These are phyloP conservation scores for Arctopsyche grandis DNA, from an alignment of 1,140 invertebrate genomes.

Conservation along the genomic window DNA sequence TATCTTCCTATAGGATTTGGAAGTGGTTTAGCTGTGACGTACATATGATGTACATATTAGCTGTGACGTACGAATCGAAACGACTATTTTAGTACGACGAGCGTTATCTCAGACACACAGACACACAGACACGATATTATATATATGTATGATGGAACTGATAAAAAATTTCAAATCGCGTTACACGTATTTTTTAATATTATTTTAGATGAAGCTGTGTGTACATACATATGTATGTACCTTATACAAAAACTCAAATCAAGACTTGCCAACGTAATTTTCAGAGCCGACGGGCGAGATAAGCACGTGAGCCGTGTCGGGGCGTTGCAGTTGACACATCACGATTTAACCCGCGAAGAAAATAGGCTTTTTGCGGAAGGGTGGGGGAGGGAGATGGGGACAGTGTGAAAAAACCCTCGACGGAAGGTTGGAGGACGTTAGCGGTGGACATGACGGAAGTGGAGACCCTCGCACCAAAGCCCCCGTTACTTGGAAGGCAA, in stretches of 20 bases:
- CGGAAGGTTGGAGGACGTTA: background rate
- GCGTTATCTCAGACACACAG: no score
- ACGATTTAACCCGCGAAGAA: background rate
- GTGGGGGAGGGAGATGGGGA: background rate
- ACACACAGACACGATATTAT: no score
- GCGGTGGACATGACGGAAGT: constrained; percentile 5
- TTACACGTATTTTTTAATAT: no score
- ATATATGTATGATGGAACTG: no score
- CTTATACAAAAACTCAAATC: background rate
- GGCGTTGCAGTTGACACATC: constrained; percentile 30
- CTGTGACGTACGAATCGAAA: no score
- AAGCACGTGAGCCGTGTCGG: constrained; percentile 13
- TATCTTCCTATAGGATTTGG: no score
- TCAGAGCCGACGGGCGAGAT: background rate
- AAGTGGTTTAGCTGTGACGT: no score
- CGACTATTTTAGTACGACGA: no score
- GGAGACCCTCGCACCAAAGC: background rate
- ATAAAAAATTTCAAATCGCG: no score
- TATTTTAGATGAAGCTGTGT: no score
- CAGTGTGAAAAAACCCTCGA: background rate
- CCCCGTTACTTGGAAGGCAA: background rate
- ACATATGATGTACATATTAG: no score
- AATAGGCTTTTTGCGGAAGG: background rate
- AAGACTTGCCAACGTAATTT: constrained; percentile 3
- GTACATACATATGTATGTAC: no score